Evolutionary conservation across 2,113 vertebrate genomes (phyloP).

Genomic region (Nannospalax galili): DNA sequence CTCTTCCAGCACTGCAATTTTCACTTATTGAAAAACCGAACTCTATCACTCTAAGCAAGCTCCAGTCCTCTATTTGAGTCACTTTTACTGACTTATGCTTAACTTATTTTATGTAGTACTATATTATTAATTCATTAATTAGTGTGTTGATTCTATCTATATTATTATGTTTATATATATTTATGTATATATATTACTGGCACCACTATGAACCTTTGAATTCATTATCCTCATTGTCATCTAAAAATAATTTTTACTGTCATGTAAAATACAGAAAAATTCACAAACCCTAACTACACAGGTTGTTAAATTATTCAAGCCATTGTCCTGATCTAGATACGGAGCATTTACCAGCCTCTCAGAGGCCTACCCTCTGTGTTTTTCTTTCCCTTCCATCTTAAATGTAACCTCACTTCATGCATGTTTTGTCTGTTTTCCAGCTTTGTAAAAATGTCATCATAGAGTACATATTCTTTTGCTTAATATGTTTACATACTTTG

Average conservation of each 20-base stretch:
- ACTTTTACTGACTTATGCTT: background rate
- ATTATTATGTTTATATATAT: background rate
- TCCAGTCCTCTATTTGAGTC: background rate
- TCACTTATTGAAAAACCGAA: background rate
- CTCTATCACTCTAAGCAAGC: background rate
- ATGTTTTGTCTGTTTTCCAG: background rate
- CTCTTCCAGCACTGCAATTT: background rate
- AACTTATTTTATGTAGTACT: background rate
- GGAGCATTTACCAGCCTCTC: background rate
- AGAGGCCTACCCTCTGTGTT: background rate
- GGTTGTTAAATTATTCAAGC: background rate
- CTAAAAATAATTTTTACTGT: conserved; percentile 1
- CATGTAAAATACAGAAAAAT: background rate
- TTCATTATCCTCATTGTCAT: conserved; percentile 9
- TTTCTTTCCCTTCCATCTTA: background rate
- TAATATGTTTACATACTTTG: background rate
- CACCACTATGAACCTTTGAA: background rate
- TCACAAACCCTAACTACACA: background rate
- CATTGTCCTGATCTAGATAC: background rate
- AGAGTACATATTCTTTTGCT: background rate
- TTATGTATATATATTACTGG: background rate
- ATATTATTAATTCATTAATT: background rate
- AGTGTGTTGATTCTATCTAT: background rate
- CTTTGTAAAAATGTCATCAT: background rate
- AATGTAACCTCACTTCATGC: background rate